phyloP scores from a whole-genome alignment of 2,113 vertebrate genomes.

The Pedionomus torquatus region DNA sequence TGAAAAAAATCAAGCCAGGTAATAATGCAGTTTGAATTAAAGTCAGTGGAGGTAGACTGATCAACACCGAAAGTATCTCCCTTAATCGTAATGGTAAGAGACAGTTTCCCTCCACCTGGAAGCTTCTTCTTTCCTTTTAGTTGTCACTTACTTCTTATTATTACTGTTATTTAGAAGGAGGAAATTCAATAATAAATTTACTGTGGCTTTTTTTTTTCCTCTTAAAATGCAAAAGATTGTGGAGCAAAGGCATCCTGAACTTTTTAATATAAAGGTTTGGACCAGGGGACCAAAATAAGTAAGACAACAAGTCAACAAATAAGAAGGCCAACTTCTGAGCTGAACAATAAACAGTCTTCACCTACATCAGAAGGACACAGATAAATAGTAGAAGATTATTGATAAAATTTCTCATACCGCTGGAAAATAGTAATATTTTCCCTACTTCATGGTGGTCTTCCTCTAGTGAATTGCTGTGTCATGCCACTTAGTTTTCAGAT shows the following conservation, averaged over 20 bases:
- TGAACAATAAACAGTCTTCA: neutral
- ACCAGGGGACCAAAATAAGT: neutral
- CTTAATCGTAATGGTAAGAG: neutral
- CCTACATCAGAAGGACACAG: neutral
- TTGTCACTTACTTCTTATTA: neutral
- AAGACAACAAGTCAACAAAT: neutral
- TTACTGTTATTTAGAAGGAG: neutral
- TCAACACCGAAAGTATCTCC: accelerated
- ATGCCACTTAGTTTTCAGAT: neutral
- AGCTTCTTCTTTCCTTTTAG: neutral
- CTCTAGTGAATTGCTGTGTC: neutral
- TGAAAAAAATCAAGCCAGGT: neutral
- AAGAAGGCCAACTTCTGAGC: neutral
- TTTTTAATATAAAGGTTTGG: neutral
- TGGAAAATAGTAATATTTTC: neutral
- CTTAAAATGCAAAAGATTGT: neutral
- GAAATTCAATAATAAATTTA: neutral
- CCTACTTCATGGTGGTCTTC: neutral
- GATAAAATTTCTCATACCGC: neutral
- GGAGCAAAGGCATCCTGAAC: neutral
- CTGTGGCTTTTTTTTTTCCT: neutral
- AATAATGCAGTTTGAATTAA: neutral
- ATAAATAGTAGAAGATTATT: neutral
- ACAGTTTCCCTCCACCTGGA: neutral
- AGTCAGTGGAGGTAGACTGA: neutral